A percentile compares a stretch with the other conserved stretches of the same genome.
phyloP scores from a whole-genome alignment of 2,888 invertebrate species.

The Oegoconia quadripuncta region DNA sequence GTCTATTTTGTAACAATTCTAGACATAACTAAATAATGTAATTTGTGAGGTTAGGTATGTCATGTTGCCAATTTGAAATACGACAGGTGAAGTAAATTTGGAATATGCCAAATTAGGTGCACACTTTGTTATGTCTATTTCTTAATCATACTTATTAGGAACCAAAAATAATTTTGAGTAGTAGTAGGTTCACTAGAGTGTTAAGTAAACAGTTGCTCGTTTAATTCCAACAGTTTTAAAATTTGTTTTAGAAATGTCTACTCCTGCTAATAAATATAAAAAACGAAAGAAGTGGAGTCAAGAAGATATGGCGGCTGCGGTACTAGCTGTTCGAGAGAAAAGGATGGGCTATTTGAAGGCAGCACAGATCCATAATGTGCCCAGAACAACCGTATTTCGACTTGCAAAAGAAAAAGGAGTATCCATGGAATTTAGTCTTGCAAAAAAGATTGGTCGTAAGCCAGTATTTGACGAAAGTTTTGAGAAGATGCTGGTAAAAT shows the following conservation, averaged over 20 bases:
- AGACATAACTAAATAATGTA: too few species aligned
- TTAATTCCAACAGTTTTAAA: too few species aligned
- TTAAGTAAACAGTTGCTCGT: too few species aligned
- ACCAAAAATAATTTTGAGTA: too few species aligned
- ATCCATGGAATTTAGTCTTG: background rate
- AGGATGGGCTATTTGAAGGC: conserved; percentile 17
- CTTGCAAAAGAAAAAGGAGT: conserved; percentile 1
- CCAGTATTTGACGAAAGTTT: conserved; percentile 7
- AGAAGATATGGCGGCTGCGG: conserved; percentile 11
- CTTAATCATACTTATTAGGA: too few species aligned
- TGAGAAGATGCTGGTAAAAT: conserved; percentile 12
- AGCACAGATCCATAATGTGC: conserved; percentile 10
- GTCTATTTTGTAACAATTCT: too few species aligned
- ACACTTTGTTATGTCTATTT: too few species aligned
- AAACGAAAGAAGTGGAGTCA: conserved; percentile 5
- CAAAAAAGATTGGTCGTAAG: conserved; percentile 11
- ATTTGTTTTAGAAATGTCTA: conserved; percentile 1
- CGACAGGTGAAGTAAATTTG: too few species aligned
- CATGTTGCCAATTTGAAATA: too few species aligned
- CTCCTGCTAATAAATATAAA: conserved; percentile 2
- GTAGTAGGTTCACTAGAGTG: too few species aligned
- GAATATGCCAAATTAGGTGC: too few species aligned
- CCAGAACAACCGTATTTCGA: conserved; percentile 13
- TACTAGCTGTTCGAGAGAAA: conserved; percentile 12
- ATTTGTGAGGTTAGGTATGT: too few species aligned